phyloP scores from a whole-genome alignment of 1,140 invertebrate species.

The Cydia amplana region DNA sequence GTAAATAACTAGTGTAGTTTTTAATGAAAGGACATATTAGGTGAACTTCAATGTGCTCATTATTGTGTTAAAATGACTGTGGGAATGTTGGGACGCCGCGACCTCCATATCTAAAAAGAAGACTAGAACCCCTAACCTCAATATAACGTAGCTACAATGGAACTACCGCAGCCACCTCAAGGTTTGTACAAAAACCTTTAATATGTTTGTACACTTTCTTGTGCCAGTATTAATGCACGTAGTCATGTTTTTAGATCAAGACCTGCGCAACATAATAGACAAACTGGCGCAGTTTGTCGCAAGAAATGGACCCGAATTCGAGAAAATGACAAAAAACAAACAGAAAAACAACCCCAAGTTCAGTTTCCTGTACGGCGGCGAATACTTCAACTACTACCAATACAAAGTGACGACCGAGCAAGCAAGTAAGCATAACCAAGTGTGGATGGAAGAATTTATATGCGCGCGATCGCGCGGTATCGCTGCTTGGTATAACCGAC shows the following conservation, averaged over 20 bases:
- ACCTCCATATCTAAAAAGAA: constrained; percentile 31
- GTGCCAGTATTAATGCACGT: background rate
- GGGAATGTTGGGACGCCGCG: constrained; percentile 22
- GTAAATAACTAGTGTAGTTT: constrained; percentile 18
- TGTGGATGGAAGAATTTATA: constrained; percentile 65
- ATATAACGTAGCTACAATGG: constrained; percentile 33
- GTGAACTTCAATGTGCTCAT: background rate
- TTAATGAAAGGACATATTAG: background rate
- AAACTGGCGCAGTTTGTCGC: constrained; percentile 99
- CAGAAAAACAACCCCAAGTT: constrained; percentile 99
- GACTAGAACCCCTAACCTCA: constrained; percentile 34
- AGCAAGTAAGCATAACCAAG: constrained; percentile 85
- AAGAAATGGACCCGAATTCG: constrained; percentile 98
- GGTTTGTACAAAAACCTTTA: constrained; percentile 14
- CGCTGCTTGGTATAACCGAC: constrained; percentile 71
- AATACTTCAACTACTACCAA: constrained; percentile 97
- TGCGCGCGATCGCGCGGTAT: constrained; percentile 61
- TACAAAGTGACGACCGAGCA: constrained; percentile 95
- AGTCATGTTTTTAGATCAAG: constrained; percentile 85
- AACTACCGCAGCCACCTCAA: constrained; percentile 35
- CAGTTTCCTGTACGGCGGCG: constrained; percentile 97
- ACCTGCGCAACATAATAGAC: constrained; percentile 97
- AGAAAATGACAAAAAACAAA: constrained; percentile 98
- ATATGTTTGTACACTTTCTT: background rate
- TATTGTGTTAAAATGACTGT: constrained; percentile 23